These are phyloP conservation scores for Cerastis leucographa DNA, from an alignment of 2,888 invertebrate genomes.

Conservation along the genomic window DNA sequence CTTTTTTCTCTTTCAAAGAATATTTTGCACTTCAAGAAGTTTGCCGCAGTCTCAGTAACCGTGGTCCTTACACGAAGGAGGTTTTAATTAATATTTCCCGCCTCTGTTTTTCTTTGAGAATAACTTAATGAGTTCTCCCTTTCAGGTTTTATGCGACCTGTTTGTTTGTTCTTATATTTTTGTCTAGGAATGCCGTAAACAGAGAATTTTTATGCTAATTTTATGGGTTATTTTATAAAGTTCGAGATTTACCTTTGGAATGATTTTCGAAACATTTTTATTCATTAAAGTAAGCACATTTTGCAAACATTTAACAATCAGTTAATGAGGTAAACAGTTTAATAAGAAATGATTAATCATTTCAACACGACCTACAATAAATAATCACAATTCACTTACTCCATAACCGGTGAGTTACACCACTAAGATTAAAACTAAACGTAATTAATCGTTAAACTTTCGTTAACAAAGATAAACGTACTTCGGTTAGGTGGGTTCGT, in stretches of 20 bases:
- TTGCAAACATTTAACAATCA: background rate
- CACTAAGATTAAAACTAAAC: constrained; percentile 62
- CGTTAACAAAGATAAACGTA: constrained; percentile 61
- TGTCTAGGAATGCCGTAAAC: background rate
- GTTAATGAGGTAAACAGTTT: background rate
- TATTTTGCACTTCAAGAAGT: constrained; percentile 51
- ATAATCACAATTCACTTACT: constrained; percentile 49
- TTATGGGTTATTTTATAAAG: background rate
- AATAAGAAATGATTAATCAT: constrained; percentile 5
- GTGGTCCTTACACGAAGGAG: constrained; percentile 44
- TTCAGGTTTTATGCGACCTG: constrained; percentile 38
- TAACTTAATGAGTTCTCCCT: constrained; percentile 57
- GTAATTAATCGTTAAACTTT: constrained; percentile 62
- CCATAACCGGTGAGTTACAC: constrained; percentile 48
- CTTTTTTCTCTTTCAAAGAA: constrained; percentile 37
- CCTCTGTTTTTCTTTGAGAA: constrained; percentile 55
- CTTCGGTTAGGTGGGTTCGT: constrained; percentile 56
- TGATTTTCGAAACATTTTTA: too few relatives aligned
- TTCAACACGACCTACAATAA: constrained; percentile 19
- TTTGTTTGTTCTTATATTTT: constrained; percentile 42
- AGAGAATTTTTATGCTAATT: constrained; percentile 3
- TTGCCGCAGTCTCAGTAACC: constrained; percentile 35
- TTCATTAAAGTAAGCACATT: background rate
- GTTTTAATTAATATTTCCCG: constrained; percentile 65
- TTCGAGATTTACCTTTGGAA: background rate